Base-by-base conservation (phyloP, 2,113 vertebrate species). In the Xenotilapia caudafasciata region DNA sequence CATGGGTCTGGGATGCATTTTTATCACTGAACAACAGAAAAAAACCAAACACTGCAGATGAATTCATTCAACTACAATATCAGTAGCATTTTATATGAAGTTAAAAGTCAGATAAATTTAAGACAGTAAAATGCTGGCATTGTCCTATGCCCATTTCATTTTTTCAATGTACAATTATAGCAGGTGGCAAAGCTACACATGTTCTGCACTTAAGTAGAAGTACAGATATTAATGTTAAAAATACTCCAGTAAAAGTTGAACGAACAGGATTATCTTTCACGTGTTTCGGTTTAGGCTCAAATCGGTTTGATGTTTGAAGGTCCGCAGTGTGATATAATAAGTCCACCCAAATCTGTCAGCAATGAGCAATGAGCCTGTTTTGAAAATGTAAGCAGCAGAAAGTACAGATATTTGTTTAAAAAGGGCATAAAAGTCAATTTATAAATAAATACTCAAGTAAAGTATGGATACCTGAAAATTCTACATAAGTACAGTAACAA, bases 381-480 rank as follows among this genome's bases (percentile, higher is more conserved):
- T 65, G 17, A 65, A 65, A 65, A 35, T 65, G 31, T 65, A 65
- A n/a, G 60, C 31, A 35, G 60, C 1, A 65, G 60, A 65, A 65
- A 65, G 31, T 35, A 35, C 31, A 65, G 31, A 65, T 12, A 65
- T 65, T 38, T 65, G 31, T 65, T 65, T 65, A 38, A 65, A 65
- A 65, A 65, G 60, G 60, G 31, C 31, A 65, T 65, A 65, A 38
- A 65, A n/a, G 6, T 38, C 19, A n/a, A 65, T 19, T 28, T 33
- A 38, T n/a, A 65, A 65, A 35, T 65, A 65, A 65, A 65, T 65
- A 65, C 31, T 65, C 60, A 65, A 65, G 60, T 35, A 65, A 65
- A 65, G 60, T 38, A n/a, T 12, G 6, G 31, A 65, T 5, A 38
- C 60, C 60, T 38, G 60, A 38, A 38, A 38, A 65, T 35, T 65